A percentile compares a stretch with the other conserved stretches of the same genome.
phyloP scores from a whole-genome alignment of 2,113 vertebrate genomes.

The Tragulus kanchil region DNA sequence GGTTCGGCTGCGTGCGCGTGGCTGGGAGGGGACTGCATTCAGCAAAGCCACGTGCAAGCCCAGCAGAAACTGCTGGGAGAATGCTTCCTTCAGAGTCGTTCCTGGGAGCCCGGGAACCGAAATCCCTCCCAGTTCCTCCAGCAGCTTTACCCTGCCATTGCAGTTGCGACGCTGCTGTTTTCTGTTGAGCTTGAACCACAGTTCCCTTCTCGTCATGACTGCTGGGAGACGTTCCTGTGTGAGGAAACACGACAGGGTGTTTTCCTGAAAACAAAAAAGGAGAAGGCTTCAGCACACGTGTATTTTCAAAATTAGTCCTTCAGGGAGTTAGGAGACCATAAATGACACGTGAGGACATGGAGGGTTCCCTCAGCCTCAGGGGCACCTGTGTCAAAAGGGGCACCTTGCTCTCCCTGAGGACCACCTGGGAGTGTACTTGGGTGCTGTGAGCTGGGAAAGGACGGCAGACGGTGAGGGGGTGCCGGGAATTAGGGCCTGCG shows the following conservation, averaged over 20 bases:
- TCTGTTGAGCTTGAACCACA: constrained; percentile 34
- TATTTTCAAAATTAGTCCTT: constrained; percentile 10
- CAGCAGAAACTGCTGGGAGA: constrained; percentile 58
- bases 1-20: constrained; percentile 81
- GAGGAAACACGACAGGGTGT: constrained; percentile 22
- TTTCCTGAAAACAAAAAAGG: constrained; percentile 53
- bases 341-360: not conserved
- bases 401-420: not conserved
- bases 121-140: not conserved
- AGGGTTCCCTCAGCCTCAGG: not conserved
- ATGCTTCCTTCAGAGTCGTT: constrained; percentile 54
- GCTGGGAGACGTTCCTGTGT: not conserved
- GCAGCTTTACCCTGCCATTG: not conserved
- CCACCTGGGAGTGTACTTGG: not conserved
- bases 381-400: not conserved
- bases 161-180: not conserved
- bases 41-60: constrained; percentile 48
- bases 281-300: not conserved
- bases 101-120: not conserved
- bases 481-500: accelerated
- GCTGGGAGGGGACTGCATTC: constrained; percentile 56
- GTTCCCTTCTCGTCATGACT: constrained; percentile 13
- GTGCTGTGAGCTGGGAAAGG: not conserved
- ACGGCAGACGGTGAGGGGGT: accelerated
- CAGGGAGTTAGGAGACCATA: not conserved